These are phyloP conservation scores for Branchellion lobata DNA, from an alignment of 2,888 invertebrate genomes.

Conservation along the genomic window DNA sequence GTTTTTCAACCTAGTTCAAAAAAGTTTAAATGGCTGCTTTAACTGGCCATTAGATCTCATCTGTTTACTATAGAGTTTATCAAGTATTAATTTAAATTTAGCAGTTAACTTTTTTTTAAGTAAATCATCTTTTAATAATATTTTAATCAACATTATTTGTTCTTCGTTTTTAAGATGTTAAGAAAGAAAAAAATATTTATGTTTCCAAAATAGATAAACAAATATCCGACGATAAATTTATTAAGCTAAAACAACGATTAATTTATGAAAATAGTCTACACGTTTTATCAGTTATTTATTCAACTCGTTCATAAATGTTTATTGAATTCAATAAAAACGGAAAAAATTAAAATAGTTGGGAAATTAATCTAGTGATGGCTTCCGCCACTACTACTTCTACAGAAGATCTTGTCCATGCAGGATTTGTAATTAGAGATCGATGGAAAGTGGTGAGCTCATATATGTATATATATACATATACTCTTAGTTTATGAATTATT, in stretches of 20 bases:
- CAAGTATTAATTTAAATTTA: not conserved
- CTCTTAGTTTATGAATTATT: too few species aligned
- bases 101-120: not conserved
- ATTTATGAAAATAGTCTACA: not conserved
- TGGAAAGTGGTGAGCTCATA: conserved; percentile 86
- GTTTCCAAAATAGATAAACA: not conserved
- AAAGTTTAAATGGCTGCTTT: too few species aligned
- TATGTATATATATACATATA: too few species aligned
- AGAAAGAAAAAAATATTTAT: not conserved
- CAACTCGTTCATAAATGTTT: not conserved
- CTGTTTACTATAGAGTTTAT: too few species aligned
- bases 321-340: not conserved
- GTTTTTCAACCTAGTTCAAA: too few species aligned
- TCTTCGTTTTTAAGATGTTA: not conserved
- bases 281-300: too few species aligned
- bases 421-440: conserved; percentile 94
- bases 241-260: not conserved
- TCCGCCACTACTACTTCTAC: conserved; percentile 32
- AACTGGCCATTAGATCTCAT: too few species aligned
- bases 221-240: conserved; percentile 5
- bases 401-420: conserved; percentile 84
- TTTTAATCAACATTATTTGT: not conserved
- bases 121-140: not conserved
- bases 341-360: not conserved
- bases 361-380: conserved; percentile 13